Base-by-base conservation (phyloP, 2,888 invertebrate species). In the Lottia gigantea region DNA sequence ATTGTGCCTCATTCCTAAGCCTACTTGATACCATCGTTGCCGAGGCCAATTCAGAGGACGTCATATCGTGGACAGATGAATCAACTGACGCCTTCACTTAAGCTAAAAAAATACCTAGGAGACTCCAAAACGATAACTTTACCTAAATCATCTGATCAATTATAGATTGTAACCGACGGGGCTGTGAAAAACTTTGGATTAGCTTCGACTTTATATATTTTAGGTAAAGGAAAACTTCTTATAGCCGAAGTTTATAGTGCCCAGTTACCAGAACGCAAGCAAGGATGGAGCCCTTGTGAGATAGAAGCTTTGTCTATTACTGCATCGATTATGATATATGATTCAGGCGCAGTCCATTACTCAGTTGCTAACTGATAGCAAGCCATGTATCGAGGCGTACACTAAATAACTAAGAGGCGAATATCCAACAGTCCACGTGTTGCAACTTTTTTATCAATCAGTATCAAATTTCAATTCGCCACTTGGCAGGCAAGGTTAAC, bases 291-390 rank as follows among this genome's bases (percentile, higher is more conserved):
- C 46, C 68, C 63, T 14, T 68, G 68, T 16, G 49, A 68, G 71
- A 19, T 72, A 49, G 46, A 72, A 68, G 49, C 64, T 74, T 16
- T 67, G 61, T 45, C 61, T 73, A 25, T 74, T 71, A 62, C 62
- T 2, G 31, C 46, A 8, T 73, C 77, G 16, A 49, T 73, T 11
- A 75, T 73, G 64, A 78, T 79, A 72, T 62, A 75, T 80, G 16
- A 73, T 80, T 25, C 79, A 80, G 61, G 76, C 78, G 16, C 25
- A 67, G 7, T 64, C 65, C 16, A 61, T 46, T 8, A 63, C 74
- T 19, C 78, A 75, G 64, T 66, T 76, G 14, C 71, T 77, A 3
- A 73, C 76, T 8, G 74, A 78, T 69, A 76, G 73, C 49, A 71
- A 74, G 63, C 75, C 75, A 6, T 75, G 72, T 66, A 71, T 72